Conservation (phyloP, 1,140 invertebrate genomes). For the Oscheius sp. region DNA sequence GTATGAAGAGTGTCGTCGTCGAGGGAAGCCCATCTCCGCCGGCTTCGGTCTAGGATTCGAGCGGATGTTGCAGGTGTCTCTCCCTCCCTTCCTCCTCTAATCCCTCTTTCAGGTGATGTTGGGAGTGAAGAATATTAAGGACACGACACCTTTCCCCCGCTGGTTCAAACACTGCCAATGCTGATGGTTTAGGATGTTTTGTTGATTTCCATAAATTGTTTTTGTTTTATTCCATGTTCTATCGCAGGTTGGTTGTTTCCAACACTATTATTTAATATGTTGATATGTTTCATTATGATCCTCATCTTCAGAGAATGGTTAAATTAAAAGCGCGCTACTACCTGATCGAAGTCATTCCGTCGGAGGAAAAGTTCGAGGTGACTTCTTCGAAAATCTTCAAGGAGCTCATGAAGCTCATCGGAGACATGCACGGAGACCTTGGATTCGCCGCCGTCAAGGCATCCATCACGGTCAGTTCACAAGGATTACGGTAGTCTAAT, state of each 20-base stretch:
- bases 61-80: conserved; percentile 79
- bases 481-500: neutral
- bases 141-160: conserved; percentile 85
- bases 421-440: conserved; percentile 28
- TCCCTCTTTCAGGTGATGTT: too few species aligned
- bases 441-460: conserved; percentile 22
- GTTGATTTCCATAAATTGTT: conserved; percentile 15
- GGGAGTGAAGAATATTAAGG: conserved; percentile 80
- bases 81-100: too few species aligned
- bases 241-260: too few species aligned
- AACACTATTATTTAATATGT: too few species aligned
- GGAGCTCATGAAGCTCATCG: conserved; percentile 15
- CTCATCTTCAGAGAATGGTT: conserved; percentile 10
- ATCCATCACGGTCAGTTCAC: conserved; percentile 13
- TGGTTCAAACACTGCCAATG: conserved; percentile 82
- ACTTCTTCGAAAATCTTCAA: conserved; percentile 14
- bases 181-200: conserved; percentile 63
- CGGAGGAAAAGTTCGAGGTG: neutral
- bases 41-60: conserved; percentile 95
- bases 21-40: conserved; percentile 80
- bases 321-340: conserved; percentile 24
- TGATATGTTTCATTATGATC: neutral
- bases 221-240: neutral
- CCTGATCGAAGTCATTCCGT: conserved; percentile 2
- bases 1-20: conserved; percentile 84